Evolutionary conservation across 2,888 invertebrate species (phyloP), one percentile per base, ranked within the genome.

Genomic region (Eristalis arbustorum): DNA sequence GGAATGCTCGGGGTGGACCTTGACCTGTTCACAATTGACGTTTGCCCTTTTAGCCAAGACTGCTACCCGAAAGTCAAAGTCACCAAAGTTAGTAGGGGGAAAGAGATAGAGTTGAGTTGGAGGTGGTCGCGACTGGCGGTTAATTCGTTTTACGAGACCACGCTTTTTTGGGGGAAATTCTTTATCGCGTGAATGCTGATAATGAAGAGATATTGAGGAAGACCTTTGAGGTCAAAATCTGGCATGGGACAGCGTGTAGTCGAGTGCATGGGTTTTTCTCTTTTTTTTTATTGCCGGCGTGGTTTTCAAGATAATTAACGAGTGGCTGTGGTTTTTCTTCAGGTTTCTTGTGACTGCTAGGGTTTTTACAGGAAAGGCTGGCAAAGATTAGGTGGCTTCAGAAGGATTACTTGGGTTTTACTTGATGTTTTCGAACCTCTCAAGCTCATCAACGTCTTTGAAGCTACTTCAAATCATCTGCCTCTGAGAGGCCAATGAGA

Each of bases 1-100:
- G 31, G 31, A 31, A 10, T 31, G 13, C 13, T 37, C 1, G 25
- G 23, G 11, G 4, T 25, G 14, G 37, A 37, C 69, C 69, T 69
- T 69, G 69, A 69, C 69, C 69, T 3, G 34, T 69, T 69, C 69
- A 69, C 69, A 69, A 37, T 69, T 49, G n/a, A 1, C 3, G 23
- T 23, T 10, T 40, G 31, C n/a, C 66, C 59, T 31, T 23, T 67
- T 59, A 75, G 75, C 23, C 11, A n/a, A 67, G 67, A 42, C 18
- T 31, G 28, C 67, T 5, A 59, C 66, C 59, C 28, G 11, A 22
- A 42, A 59, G 37, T 37, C 37, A 37, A 37, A 6, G 56, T 23
- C 42, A 42, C 18, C 49, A 49, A 8, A 49, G 49, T n/a, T n/a
- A n/a, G n/a, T 18, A 8, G n/a, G 8, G 8, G 6, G 18, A 18